phyloP scores from a whole-genome alignment of 2,113 vertebrate genomes.

The Pterophyllum scalare region DNA sequence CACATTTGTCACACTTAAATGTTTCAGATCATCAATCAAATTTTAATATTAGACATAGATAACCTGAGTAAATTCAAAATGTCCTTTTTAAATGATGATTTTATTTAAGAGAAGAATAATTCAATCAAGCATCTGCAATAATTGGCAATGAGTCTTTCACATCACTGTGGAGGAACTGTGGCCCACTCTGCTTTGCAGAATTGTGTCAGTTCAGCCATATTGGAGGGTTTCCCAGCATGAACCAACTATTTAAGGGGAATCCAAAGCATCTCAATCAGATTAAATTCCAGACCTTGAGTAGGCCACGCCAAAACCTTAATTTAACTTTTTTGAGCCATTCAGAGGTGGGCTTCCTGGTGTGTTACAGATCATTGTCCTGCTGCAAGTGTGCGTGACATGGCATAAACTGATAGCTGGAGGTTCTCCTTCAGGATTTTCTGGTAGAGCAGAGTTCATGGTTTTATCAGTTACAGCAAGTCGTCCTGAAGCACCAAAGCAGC shows the following conservation, averaged over 20 bases:
- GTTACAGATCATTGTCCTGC: fast-evolving
- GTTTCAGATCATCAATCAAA: background rate
- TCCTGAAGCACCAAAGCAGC: too few relatives aligned
- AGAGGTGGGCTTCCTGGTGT: too few relatives aligned
- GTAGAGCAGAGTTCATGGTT: too few relatives aligned
- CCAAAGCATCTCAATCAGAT: too few relatives aligned
- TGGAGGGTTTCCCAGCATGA: background rate
- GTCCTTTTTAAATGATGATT: background rate
- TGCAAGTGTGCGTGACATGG: background rate
- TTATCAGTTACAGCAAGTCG: background rate
- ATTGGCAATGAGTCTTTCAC: background rate
- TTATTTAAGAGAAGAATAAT: background rate
- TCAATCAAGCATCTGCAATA: background rate
- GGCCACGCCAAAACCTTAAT: too few relatives aligned
- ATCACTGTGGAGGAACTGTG: fast-evolving
- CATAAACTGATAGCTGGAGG: background rate
- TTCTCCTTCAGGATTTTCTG: background rate
- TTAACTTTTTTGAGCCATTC: too few relatives aligned
- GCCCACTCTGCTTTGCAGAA: background rate
- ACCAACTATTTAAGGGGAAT: background rate
- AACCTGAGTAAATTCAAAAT: fast-evolving
- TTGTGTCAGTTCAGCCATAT: background rate
- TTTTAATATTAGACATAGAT: background rate
- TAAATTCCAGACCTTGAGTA: too few relatives aligned
- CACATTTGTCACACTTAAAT: background rate